Evolutionary conservation across 2,113 vertebrate species (phyloP).

Genomic region (Tor tambroides): DNA sequence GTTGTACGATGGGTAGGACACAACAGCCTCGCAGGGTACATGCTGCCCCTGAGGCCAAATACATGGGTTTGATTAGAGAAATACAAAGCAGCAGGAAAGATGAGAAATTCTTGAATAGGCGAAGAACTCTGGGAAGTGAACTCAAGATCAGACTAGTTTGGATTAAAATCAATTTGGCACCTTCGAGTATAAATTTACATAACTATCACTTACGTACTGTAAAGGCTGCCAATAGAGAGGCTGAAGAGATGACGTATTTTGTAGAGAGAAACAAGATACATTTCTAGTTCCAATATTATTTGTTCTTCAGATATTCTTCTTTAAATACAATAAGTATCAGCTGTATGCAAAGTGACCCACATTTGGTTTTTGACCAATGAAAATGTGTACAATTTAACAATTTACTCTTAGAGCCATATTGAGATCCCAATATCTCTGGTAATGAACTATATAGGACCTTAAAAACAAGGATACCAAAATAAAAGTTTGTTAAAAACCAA

Average conservation of each 20-base stretch:
- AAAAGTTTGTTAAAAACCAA: background rate
- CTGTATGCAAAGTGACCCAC: no score
- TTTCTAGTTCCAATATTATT: background rate
- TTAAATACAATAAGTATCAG: no score
- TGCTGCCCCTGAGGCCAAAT: conserved; percentile 52
- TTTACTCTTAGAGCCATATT: background rate
- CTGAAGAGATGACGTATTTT: background rate
- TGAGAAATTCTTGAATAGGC: conserved; percentile 25
- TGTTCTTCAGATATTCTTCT: background rate
- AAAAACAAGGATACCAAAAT: background rate
- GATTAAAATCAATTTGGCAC: conserved; percentile 2
- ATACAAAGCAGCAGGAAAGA: conserved; percentile 39
- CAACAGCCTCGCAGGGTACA: conserved; percentile 40
- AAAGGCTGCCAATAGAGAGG: background rate
- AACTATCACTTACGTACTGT: background rate
- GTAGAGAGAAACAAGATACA: background rate
- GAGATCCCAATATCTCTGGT: background rate
- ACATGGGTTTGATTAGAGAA: conserved; percentile 50
- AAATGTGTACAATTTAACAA: background rate
- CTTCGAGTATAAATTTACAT: background rate
- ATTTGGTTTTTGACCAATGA: background rate
- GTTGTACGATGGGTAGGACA: conserved; percentile 19
- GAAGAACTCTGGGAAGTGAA: conserved; percentile 27
- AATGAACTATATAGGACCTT: background rate
- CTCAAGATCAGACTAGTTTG: background rate